phyloP scores from a whole-genome alignment of 1,140 invertebrate genomes.

The Acromyrmex heyeri region DNA sequence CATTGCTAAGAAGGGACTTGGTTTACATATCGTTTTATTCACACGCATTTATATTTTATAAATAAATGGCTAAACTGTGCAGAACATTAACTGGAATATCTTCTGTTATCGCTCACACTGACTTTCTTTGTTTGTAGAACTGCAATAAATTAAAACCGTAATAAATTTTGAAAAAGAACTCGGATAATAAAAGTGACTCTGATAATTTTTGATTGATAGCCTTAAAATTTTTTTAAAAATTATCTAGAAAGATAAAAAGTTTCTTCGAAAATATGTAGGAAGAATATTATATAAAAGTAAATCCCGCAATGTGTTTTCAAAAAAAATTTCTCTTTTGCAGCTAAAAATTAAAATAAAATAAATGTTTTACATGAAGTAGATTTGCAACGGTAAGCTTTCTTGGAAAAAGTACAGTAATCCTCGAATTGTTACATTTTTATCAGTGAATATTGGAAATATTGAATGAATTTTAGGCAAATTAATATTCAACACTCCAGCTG shows the following conservation, averaged over 20 bases:
- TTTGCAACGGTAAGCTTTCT: neutral
- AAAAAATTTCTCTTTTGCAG: too few species aligned
- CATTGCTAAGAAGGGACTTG: too few species aligned
- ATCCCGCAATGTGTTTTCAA: neutral
- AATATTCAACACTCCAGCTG: too few species aligned
- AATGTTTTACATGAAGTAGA: neutral
- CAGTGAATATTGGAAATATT: neutral
- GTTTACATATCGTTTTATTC: too few species aligned
- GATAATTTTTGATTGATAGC: neutral
- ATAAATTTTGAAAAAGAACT: neutral
- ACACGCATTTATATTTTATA: too few species aligned
- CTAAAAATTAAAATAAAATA: too few species aligned
- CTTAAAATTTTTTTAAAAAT: neutral
- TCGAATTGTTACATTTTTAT: neutral
- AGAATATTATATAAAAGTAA: neutral
- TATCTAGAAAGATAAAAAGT: neutral
- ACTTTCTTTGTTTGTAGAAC: too few species aligned
- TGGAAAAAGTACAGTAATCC: neutral
- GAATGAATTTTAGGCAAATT: neutral
- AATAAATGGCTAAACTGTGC: too few species aligned
- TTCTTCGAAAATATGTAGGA: neutral
- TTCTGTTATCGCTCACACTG: too few species aligned
- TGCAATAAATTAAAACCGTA: too few species aligned
- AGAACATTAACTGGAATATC: too few species aligned
- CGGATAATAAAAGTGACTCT: neutral